Conservation (phyloP, 2,888 invertebrate genomes). For the Arge pagana region DNA sequence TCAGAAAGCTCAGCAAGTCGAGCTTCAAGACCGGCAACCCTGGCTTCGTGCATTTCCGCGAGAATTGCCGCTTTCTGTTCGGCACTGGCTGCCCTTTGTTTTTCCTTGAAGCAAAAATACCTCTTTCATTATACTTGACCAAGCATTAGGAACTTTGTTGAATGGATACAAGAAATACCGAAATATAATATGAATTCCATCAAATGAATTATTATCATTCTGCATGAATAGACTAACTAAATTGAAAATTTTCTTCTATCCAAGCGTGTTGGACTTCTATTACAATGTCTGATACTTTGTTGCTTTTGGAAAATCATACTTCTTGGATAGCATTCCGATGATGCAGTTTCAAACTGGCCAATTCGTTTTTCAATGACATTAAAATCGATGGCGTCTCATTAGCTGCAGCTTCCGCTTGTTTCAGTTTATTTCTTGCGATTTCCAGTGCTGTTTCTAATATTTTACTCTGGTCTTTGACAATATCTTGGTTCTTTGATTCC, state of each 20-base stretch:
- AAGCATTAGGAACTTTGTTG: too few relatives aligned
- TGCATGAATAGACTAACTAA: neutral
- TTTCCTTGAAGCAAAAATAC: slow-evolving; percentile 61
- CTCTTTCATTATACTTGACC: too few relatives aligned
- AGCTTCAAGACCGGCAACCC: slow-evolving; percentile 77
- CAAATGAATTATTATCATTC: neutral
- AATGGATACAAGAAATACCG: slow-evolving; percentile 14
- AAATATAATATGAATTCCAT: neutral
- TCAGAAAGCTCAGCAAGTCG: slow-evolving; percentile 78
- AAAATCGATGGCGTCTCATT: slow-evolving; percentile 68
- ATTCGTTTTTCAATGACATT: slow-evolving; percentile 72
- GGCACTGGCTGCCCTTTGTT: slow-evolving; percentile 71
- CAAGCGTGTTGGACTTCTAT: neutral
- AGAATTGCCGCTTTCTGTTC: slow-evolving; percentile 73
- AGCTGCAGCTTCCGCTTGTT: slow-evolving; percentile 68
- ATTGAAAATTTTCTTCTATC: neutral
- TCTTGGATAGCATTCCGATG: slow-evolving; percentile 72
- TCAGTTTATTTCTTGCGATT: slow-evolving; percentile 66
- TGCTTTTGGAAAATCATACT: slow-evolving; percentile 48
- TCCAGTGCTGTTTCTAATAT: slow-evolving; percentile 69
- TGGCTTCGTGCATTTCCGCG: slow-evolving; percentile 74
- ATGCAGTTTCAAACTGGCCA: slow-evolving; percentile 73
- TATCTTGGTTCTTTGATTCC: slow-evolving; percentile 60
- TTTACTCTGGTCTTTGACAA: slow-evolving; percentile 54
- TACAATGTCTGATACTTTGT: slow-evolving; percentile 3